Percentiles rank a stretch among this genome's conserved stretches.
Conservation (phyloP, 2,113 vertebrate species). For the Aspiorhynchus laticeps region DNA sequence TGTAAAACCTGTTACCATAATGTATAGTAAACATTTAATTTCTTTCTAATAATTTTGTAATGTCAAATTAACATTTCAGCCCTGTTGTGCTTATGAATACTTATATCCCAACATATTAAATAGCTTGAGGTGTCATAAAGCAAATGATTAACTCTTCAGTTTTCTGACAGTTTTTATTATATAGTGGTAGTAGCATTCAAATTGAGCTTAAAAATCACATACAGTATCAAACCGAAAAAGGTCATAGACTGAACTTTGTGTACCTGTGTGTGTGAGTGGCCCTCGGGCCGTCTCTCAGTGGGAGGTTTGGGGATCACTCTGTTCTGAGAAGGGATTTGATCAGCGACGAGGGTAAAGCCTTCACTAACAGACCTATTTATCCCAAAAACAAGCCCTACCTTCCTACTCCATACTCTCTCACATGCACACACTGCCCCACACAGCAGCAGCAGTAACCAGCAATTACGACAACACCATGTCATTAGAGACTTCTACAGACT, state of each 20-base stretch:
- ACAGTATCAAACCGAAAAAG: neutral
- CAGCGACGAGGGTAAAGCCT: constrained; percentile 62
- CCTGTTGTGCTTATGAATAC: neutral
- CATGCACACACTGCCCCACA: constrained; percentile 37
- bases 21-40: neutral
- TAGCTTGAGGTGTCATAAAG: neutral
- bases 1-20: neutral
- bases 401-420: constrained; percentile 57
- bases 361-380: constrained; percentile 65
- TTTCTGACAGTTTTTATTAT: neutral
- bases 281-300: constrained; percentile 53
- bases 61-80: neutral
- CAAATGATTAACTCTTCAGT: neutral
- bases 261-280: constrained; percentile 20
- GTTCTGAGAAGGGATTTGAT: constrained; percentile 56
- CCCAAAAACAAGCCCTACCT: constrained; percentile 63
- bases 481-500: constrained; percentile 70
- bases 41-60: neutral
- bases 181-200: neutral
- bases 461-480: constrained; percentile 73
- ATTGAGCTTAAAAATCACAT: neutral
- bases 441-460: constrained; percentile 61
- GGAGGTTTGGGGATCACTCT: constrained; percentile 57
- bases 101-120: neutral
- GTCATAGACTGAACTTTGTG: neutral